Conservation (phyloP, 2,113 vertebrate genomes). For the Pedionomus torquatus region DNA sequence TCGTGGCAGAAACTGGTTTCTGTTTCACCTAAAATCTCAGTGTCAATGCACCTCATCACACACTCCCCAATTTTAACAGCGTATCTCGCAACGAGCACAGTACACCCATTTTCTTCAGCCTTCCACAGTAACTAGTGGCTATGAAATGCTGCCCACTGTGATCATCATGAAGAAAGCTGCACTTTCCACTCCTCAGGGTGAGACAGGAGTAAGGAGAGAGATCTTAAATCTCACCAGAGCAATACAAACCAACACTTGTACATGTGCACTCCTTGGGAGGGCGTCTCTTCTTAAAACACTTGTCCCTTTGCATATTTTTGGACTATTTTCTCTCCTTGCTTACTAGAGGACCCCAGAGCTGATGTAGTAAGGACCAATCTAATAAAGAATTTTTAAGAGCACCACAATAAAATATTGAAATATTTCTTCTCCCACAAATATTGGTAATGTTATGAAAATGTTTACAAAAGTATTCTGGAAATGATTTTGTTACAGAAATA, state of each 20-base stretch:
- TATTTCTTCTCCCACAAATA: not conserved
- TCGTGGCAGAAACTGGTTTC: not conserved
- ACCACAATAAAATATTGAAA: not conserved
- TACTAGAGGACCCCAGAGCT: not conserved
- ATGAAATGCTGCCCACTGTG: not conserved
- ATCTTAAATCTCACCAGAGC: not conserved
- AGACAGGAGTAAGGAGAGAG: not conserved
- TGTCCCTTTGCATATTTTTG: not conserved
- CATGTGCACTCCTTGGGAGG: fast-evolving
- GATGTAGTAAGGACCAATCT: not conserved
- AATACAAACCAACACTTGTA: not conserved
- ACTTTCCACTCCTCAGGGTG: not conserved
- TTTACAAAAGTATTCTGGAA: not conserved
- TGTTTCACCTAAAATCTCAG: not conserved
- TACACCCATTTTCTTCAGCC: not conserved
- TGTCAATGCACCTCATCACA: not conserved
- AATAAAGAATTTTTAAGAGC: not conserved
- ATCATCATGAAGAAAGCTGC: not conserved
- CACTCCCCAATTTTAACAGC: not conserved
- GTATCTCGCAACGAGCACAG: fast-evolving
- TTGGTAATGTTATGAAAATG: not conserved
- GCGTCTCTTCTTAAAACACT: not conserved
- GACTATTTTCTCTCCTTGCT: not conserved
- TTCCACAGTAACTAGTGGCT: not conserved
- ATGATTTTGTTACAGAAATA: not conserved